Conservation (phyloP, 2,113 vertebrate species). For the Cyprinodon tularosa region DNA sequence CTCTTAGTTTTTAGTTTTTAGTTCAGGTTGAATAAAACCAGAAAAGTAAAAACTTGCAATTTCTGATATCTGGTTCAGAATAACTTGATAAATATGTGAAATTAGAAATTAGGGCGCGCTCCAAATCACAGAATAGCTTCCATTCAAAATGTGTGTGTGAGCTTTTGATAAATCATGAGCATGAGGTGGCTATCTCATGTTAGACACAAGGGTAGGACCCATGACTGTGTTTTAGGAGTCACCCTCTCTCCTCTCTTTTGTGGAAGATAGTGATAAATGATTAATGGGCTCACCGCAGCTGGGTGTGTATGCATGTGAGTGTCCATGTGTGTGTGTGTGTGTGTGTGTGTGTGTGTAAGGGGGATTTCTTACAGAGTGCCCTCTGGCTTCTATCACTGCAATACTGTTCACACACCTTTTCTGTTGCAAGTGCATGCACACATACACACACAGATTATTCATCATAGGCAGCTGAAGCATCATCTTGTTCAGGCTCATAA, state of each 20-base stretch:
- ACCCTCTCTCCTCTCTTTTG: constrained; percentile 59
- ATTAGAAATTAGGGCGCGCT: not conserved
- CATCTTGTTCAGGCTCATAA: constrained; percentile 78
- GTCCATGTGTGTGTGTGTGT: constrained; percentile 21
- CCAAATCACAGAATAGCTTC: not conserved
- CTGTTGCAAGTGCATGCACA: constrained; percentile 30
- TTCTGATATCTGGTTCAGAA: not conserved
- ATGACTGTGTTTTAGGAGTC: constrained; percentile 44
- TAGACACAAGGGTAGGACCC: constrained; percentile 54
- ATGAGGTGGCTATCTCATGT: constrained; percentile 49
- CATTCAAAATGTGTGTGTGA: not conserved
- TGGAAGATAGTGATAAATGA: constrained; percentile 70
- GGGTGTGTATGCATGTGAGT: constrained; percentile 27
- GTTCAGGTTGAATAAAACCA: not conserved
- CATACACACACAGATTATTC: constrained; percentile 54
- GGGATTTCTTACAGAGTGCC: constrained; percentile 61
- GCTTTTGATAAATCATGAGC: constrained; percentile 7
- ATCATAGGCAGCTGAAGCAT: constrained; percentile 72
- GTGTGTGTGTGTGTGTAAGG: constrained; percentile 26
- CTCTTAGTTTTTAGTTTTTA: not conserved
- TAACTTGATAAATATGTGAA: not conserved
- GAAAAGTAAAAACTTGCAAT: not conserved
- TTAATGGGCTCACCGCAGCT: constrained; percentile 55
- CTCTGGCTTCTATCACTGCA: constrained; percentile 68
- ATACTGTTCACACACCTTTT: constrained; percentile 61